These are phyloP conservation scores for Gasterosteus aculeatus DNA, from an alignment of 2,113 vertebrate genomes.

Conservation along the genomic window DNA sequence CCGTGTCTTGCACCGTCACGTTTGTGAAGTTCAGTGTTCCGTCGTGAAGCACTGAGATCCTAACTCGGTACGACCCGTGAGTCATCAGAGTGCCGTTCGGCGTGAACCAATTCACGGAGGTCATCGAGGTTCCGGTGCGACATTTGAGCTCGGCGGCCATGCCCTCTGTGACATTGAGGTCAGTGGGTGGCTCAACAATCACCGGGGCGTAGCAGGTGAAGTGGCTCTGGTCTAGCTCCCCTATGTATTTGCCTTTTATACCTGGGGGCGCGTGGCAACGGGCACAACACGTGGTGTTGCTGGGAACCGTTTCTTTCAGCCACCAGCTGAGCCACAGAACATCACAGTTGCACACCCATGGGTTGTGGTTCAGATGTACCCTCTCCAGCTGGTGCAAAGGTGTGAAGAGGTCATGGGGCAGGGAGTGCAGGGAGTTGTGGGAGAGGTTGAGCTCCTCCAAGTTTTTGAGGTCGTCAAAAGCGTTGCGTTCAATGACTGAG, in stretches of 20 bases:
- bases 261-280: conserved; percentile 93
- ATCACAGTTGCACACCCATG: conserved; percentile 97
- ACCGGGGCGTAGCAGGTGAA: conserved; percentile 97
- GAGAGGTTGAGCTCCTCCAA: conserved; percentile 96
- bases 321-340: conserved; percentile 98
- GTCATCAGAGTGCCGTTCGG: conserved; percentile 98
- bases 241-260: conserved; percentile 91
- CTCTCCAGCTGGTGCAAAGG: conserved; percentile 92
- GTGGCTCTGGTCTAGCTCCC: conserved; percentile 93
- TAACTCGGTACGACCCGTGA: conserved; percentile 94
- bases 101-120: conserved; percentile 96
- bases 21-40: conserved; percentile 98
- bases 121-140: conserved; percentile 95
- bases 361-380: conserved; percentile 97
- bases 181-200: conserved; percentile 95
- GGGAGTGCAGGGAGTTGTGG: conserved; percentile 93
- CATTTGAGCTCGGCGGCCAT: conserved; percentile 98
- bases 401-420: conserved; percentile 97
- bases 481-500: conserved; percentile 93
- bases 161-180: conserved; percentile 96
- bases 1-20: conserved; percentile 96
- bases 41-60: conserved; percentile 95
- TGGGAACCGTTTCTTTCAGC: conserved; percentile 96
- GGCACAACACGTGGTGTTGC: conserved; percentile 96
- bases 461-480: conserved; percentile 96